Percentiles rank a stretch among this genome's conserved stretches.
Evolutionary conservation across 1,140 invertebrate genomes (phyloP).

Genomic region (Asobara japonica): DNA sequence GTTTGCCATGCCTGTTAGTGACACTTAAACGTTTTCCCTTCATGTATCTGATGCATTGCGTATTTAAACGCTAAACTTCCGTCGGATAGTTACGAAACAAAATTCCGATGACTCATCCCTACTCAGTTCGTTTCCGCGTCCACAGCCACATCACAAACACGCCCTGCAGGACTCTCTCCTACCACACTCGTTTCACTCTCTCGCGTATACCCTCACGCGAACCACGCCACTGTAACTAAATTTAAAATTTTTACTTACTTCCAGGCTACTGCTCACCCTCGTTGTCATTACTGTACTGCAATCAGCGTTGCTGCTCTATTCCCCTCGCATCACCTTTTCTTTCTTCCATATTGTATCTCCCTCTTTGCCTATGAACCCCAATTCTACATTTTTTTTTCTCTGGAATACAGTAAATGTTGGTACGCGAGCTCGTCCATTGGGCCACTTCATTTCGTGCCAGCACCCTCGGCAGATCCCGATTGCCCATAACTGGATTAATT

Average conservation of each 20-base stretch:
- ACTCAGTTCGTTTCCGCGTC: constrained; percentile 35
- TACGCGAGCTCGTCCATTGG: not conserved
- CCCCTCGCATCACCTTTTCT: constrained; percentile 3
- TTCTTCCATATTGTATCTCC: not conserved
- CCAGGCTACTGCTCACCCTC: constrained; percentile 67
- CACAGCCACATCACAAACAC: constrained; percentile 54
- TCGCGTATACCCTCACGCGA: constrained; percentile 49
- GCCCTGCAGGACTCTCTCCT: constrained; percentile 37
- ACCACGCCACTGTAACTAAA: constrained; percentile 61
- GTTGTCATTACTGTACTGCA: constrained; percentile 65
- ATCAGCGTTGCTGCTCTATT: constrained; percentile 54
- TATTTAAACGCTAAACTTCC: constrained; percentile 6
- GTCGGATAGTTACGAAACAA: constrained; percentile 18
- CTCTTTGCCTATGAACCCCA: not conserved
- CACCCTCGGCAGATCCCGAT: constrained; percentile 42
- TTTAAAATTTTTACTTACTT: constrained; percentile 70
- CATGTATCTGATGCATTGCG: constrained; percentile 15
- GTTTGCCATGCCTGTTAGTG: not conserved
- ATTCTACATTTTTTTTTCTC: not conserved
- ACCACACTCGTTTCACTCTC: constrained; percentile 50
- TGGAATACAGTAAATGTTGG: not conserved
- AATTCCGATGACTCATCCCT: constrained; percentile 58
- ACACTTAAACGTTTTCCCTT: not conserved
- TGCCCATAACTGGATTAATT: constrained; percentile 63
- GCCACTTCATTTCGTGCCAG: constrained; percentile 8